Evolutionary conservation across 2,888 invertebrate species (phyloP).

Genomic region (Thyatira batis): DNA sequence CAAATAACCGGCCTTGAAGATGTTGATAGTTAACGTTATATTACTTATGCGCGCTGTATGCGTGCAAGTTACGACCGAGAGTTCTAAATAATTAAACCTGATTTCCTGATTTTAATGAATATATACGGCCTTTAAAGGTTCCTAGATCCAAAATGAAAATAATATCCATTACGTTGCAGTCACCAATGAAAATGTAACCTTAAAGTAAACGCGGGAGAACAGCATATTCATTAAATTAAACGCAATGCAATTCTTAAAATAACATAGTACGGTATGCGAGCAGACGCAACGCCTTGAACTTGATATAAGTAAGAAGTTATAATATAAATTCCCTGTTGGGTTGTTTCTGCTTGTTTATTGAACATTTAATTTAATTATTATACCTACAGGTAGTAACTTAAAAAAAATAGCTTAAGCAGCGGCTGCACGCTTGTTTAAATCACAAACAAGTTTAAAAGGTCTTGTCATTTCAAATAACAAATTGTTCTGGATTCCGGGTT

Average conservation of each 20-base stretch:
- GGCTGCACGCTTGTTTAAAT: slow-evolving; percentile 15
- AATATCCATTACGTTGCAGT: slow-evolving; percentile 15
- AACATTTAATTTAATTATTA: slow-evolving; percentile 15
- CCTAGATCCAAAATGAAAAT: slow-evolving; percentile 55
- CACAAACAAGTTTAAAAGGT: slow-evolving; percentile 35
- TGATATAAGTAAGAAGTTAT: slow-evolving; percentile 39
- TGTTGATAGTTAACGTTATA: slow-evolving; percentile 33
- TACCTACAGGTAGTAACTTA: background rate
- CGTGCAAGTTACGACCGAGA: slow-evolving; percentile 39
- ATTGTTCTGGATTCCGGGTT: slow-evolving; percentile 72
- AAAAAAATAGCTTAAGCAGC: background rate
- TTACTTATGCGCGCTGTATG: slow-evolving; percentile 30
- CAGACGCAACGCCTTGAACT: slow-evolving; percentile 46
- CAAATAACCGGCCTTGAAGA: slow-evolving; percentile 56
- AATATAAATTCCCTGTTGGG: slow-evolving; percentile 28
- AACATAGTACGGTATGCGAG: slow-evolving; percentile 40
- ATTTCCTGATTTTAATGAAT: slow-evolving; percentile 57
- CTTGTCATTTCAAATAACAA: slow-evolving; percentile 30
- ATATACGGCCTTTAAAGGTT: slow-evolving; percentile 62
- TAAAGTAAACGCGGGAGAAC: slow-evolving; percentile 24
- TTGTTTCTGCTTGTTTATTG: too few relatives aligned
- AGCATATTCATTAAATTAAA: slow-evolving; percentile 18
- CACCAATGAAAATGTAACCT: slow-evolving; percentile 36
- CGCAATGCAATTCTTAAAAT: slow-evolving; percentile 28
- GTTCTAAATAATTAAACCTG: slow-evolving; percentile 57